Base-by-base conservation (phyloP, 2,113 vertebrate genomes). In the Nicator chloris region DNA sequence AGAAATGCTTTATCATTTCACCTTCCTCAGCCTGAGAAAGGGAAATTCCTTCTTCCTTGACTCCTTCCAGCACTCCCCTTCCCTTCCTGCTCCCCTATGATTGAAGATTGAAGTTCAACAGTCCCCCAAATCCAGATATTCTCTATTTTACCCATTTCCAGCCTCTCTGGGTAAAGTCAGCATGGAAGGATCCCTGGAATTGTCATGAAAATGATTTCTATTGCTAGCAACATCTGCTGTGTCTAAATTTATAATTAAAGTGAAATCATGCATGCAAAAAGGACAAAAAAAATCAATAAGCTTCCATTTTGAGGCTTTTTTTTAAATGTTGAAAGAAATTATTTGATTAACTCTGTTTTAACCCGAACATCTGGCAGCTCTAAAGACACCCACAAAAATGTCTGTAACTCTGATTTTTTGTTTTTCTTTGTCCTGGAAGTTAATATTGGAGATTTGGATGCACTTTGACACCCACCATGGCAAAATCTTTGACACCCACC, bases 181-280 rank as follows among this genome's bases (percentile, higher is more conserved):
- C 45, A 65, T 18, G 42, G 86, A 92, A 82, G 59, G 87, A 76
- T 82, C 82, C 4, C 3, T 54, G 22, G 80, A 91, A 95, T 83
- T 81, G 86, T 69, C 93, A 91, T 54, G 78, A 95, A 95, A 96
- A 95, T 40, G 1, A 91, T 92, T 97, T 89, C 71, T 66, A 81
- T 65, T 93, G 82, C 92, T 47, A 66, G 78, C 75, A 97, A 96
- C 96, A 97, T 96, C 96, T 97, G 97, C 96, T 95, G 88, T 45
- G 54, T 73, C 93, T 95, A 97, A 94, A 96, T 97, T 95, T 92
- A 82, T 96, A 92, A 97, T 97, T 95, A 95, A 95, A 97, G 96
- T 40, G 26, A 96, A 97, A 96, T 92, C 90, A 95, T 81, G 92
- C 91, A 86, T 87, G 82, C 85, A 95, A 73, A 91, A 91, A 91